Evolutionary conservation across 2,888 invertebrate species (phyloP).

Genomic region (Cybosia mesomella): DNA sequence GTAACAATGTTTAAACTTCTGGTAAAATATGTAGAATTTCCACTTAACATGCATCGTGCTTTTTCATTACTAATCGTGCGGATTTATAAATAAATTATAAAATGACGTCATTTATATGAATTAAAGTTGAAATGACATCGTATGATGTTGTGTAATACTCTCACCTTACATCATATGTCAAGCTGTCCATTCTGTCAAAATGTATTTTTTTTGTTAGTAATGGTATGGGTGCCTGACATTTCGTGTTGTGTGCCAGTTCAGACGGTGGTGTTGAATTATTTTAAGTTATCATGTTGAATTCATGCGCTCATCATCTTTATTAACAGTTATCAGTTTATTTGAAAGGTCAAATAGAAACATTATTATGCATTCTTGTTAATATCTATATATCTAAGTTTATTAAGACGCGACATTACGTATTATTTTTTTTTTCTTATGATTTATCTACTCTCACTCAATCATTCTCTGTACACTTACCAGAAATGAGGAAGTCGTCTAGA

Average conservation of each 20-base stretch:
- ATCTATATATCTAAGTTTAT: background rate
- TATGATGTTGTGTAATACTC: constrained; percentile 42
- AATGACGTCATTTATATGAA: constrained; percentile 35
- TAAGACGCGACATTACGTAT: background rate
- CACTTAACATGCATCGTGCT: constrained; percentile 70
- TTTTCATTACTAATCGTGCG: constrained; percentile 13
- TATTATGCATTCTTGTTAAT: background rate
- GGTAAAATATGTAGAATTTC: constrained; percentile 36
- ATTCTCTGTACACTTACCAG: constrained; percentile 42
- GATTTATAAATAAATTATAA: constrained; percentile 18
- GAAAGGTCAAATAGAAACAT: background rate
- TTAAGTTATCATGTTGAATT: constrained; percentile 18
- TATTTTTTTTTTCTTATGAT: background rate
- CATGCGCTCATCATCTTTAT: constrained; percentile 32
- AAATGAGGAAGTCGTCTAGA: constrained; percentile 34
- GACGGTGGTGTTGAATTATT: constrained; percentile 17
- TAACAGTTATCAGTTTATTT: no score
- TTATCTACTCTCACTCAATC: constrained; percentile 16
- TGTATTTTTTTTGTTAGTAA: constrained; percentile 67
- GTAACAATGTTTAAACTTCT: constrained; percentile 28
- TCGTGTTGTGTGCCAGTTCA: constrained; percentile 32
- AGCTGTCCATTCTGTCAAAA: constrained; percentile 77
- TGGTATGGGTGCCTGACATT: constrained; percentile 40
- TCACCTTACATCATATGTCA: constrained; percentile 74
- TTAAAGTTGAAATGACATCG: constrained; percentile 37